phyloP scores from a whole-genome alignment of 1,140 invertebrate genomes.

The Carcinoscorpius rotundicauda region DNA sequence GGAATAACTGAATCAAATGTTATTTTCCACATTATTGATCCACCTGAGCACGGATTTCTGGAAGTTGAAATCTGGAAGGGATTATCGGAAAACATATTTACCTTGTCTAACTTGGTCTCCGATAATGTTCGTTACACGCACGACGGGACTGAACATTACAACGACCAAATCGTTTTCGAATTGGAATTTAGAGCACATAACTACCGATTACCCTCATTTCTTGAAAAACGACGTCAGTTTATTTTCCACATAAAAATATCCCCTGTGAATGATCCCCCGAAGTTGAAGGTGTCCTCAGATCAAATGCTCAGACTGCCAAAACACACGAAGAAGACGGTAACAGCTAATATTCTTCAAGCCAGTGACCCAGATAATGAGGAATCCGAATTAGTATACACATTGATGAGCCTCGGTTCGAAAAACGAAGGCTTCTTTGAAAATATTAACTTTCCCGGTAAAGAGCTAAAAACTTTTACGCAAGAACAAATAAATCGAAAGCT shows the following conservation, averaged over 20 bases:
- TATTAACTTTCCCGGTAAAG: conserved; percentile 37
- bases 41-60: conserved; percentile 59
- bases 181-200: conserved; percentile 58
- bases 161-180: conserved; percentile 71
- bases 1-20: conserved; percentile 66
- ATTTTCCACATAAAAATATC: conserved; percentile 69
- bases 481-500: conserved; percentile 49
- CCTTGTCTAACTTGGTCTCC: conserved; percentile 51
- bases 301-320: conserved; percentile 54
- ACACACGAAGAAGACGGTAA: conserved; percentile 63
- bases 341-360: conserved; percentile 58
- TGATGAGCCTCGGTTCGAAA: conserved; percentile 34
- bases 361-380: conserved; percentile 60
- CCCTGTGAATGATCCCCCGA: conserved; percentile 77
- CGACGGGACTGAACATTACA: conserved; percentile 71
- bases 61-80: conserved; percentile 39
- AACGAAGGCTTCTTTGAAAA: conserved; percentile 42
- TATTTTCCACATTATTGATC: conserved; percentile 58
- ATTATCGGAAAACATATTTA: conserved; percentile 44
- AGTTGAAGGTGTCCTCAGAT: conserved; percentile 54
- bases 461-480: conserved; percentile 50
- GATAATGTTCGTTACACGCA: conserved; percentile 75
- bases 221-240: conserved; percentile 64
- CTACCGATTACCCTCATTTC: conserved; percentile 65
- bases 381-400: conserved; percentile 41